These are phyloP conservation scores for Grallaria varia DNA, from an alignment of 2,113 vertebrate genomes.

Conservation along the genomic window DNA sequence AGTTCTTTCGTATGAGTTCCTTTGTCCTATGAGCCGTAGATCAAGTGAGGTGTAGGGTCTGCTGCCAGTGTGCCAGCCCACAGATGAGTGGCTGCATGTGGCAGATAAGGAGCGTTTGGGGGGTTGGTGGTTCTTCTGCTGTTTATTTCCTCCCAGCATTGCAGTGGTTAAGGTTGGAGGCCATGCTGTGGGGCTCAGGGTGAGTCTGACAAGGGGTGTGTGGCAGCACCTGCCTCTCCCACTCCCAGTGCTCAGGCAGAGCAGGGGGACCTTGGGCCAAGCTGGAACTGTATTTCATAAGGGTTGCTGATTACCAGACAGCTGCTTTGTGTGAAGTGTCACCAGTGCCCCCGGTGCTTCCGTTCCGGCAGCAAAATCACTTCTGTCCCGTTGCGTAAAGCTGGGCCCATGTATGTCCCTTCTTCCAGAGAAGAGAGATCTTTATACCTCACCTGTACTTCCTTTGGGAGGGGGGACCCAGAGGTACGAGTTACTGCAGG, in stretches of 20 bases:
- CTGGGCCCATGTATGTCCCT: not conserved
- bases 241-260: rapidly evolving
- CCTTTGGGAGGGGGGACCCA: not conserved
- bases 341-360: rapidly evolving
- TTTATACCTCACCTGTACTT: not conserved
- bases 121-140: not conserved
- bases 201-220: not conserved
- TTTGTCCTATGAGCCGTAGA: not conserved
- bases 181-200: rapidly evolving
- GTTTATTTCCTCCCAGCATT: not conserved
- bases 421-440: not conserved
- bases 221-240: not conserved
- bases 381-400: not conserved
- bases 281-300: not conserved
- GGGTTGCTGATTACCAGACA: rapidly evolving
- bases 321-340: not conserved
- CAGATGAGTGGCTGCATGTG: not conserved
- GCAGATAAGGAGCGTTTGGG: rapidly evolving
- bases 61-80: not conserved
- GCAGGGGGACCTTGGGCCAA: not conserved
- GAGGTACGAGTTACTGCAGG: not conserved
- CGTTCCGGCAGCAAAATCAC: not conserved
- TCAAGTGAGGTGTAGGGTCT: not conserved
- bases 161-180: not conserved
- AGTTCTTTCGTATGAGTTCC: too few species aligned